These are phyloP conservation scores for Entomobrya proxima DNA, from an alignment of 2,888 invertebrate genomes.

Conservation along the genomic window DNA sequence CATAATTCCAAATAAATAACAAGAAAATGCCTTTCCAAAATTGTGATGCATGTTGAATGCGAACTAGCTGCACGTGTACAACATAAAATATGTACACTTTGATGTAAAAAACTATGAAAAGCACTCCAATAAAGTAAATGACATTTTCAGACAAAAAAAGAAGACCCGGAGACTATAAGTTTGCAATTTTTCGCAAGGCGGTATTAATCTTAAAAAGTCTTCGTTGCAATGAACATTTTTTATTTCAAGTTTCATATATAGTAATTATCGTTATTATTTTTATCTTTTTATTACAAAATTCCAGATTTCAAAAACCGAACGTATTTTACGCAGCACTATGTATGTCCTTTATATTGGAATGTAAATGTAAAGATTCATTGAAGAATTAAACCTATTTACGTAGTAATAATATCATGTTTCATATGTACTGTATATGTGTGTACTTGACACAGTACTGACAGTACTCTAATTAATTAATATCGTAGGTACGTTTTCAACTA, in stretches of 20 bases:
- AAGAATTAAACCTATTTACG: too few relatives aligned
- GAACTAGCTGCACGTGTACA: background rate
- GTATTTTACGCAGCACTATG: too few relatives aligned
- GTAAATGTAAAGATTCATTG: background rate
- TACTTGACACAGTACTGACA: too few relatives aligned
- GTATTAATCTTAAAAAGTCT: too few relatives aligned
- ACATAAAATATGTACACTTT: background rate
- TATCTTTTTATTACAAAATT: constrained; percentile 14
- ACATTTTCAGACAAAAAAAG: too few relatives aligned
- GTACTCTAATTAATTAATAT: too few relatives aligned
- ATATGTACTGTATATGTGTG: too few relatives aligned
- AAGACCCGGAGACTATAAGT: too few relatives aligned
- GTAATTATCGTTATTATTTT: background rate
- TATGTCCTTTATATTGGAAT: background rate
- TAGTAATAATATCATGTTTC: too few relatives aligned
- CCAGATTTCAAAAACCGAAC: background rate
- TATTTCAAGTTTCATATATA: background rate
- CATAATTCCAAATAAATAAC: background rate
- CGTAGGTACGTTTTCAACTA: background rate
- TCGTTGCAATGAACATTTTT: background rate
- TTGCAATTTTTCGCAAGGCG: too few relatives aligned
- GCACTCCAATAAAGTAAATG: too few relatives aligned
- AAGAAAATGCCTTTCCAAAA: background rate
- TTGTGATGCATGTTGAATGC: background rate
- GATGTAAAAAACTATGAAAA: too few relatives aligned